phyloP scores from a whole-genome alignment of 1,140 invertebrate species.

The Argopecten irradians region DNA sequence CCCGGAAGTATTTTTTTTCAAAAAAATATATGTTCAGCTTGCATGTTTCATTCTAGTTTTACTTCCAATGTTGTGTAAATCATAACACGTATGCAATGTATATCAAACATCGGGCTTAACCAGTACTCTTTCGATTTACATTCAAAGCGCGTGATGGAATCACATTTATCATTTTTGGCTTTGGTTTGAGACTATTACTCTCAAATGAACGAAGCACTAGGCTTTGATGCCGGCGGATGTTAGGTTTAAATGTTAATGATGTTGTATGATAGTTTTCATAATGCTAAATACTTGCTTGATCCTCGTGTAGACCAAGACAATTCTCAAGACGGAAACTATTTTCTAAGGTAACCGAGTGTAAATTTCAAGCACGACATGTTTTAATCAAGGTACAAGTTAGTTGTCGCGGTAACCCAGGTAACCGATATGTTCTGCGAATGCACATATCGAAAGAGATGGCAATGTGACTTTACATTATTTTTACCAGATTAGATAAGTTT shows the following conservation, averaged over 20 bases:
- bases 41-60: not conserved
- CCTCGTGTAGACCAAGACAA: not conserved
- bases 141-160: not conserved
- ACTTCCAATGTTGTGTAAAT: not conserved
- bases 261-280: not conserved
- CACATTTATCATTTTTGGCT: not conserved
- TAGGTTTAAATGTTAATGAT: not conserved
- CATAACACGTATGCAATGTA: slow-evolving; percentile 4
- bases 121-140: not conserved
- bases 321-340: not conserved
- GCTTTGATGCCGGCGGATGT: slow-evolving; percentile 5
- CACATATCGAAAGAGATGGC: no score
- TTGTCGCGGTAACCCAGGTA: not conserved
- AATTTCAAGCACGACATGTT: not conserved
- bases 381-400: not conserved
- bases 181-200: not conserved
- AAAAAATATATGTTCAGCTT: not conserved
- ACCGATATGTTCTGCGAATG: not conserved
- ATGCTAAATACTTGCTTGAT: not conserved
- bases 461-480: no score
- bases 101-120: not conserved
- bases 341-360: not conserved
- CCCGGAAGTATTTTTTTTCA: not conserved
- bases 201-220: not conserved
- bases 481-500: no score